Evolutionary conservation across 2,797 vertebrate species (phyloP).

Genomic region (Fringilla coelebs): DNA sequence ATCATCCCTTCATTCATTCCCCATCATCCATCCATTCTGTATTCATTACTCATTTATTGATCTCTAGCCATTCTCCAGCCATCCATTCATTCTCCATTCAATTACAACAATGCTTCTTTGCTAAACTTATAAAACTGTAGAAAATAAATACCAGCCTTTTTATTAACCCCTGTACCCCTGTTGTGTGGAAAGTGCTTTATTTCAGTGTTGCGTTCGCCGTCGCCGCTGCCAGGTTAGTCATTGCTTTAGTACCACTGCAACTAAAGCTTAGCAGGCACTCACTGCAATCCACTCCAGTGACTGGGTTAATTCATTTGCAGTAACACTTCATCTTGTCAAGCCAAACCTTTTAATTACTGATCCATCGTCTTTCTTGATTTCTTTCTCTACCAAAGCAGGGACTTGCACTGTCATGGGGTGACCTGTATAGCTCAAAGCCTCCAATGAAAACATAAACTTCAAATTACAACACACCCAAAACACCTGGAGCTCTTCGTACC

Average conservation of each 20-base stretch:
- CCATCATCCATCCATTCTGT: too few species aligned
- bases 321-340: slow-evolving; percentile 64
- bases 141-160: too few species aligned
- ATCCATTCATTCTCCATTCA: not conserved
- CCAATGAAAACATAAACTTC: slow-evolving; percentile 48
- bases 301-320: slow-evolving; percentile 33
- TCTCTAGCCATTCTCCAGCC: not conserved
- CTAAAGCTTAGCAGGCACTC: not conserved
- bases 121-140: not conserved
- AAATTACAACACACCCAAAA: not conserved
- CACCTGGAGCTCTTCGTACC: not conserved
- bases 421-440: slow-evolving; percentile 92
- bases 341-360: slow-evolving; percentile 94
- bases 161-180: accelerated
- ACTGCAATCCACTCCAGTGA: not conserved
- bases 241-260: not conserved
- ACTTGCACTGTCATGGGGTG: slow-evolving; percentile 82
- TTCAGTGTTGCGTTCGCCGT: accelerated
- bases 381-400: slow-evolving; percentile 88
- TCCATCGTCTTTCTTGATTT: slow-evolving; percentile 88
- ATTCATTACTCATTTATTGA: not conserved
- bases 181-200: not conserved
- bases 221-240: accelerated
- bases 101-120: not conserved
- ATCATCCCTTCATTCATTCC: too few species aligned